Evolutionary conservation across 2,888 invertebrate species (phyloP).

Genomic region (Drosophila macrospina): DNA sequence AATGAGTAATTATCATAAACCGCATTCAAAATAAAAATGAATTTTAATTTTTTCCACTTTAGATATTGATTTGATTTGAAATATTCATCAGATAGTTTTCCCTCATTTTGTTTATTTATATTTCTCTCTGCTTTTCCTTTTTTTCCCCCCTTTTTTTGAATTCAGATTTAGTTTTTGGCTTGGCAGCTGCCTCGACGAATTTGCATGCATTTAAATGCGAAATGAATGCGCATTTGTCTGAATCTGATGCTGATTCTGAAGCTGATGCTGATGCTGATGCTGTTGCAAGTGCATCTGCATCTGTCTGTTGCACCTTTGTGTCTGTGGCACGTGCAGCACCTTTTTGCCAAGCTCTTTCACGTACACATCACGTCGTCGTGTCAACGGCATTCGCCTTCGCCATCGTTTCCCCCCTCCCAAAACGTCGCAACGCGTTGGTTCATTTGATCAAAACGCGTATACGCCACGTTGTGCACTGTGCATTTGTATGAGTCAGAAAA

Average conservation of each 20-base stretch:
- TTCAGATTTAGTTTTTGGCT: slow-evolving; percentile 10
- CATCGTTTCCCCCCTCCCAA: neutral
- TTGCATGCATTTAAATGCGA: slow-evolving; percentile 37
- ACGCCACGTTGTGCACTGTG: slow-evolving; percentile 49
- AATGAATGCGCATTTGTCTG: slow-evolving; percentile 45
- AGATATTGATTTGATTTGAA: slow-evolving; percentile 13
- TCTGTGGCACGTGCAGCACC: slow-evolving; percentile 28
- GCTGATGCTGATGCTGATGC: slow-evolving; percentile 15
- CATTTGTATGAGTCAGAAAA: slow-evolving; percentile 23
- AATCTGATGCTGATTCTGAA: slow-evolving; percentile 6
- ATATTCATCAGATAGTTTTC: slow-evolving; percentile 24
- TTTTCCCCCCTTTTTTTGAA: neutral
- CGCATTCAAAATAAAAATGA: slow-evolving; percentile 18
- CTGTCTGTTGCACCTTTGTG: slow-evolving; percentile 44
- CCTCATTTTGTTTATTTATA: slow-evolving; percentile 6
- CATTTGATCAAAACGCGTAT: slow-evolving; percentile 64
- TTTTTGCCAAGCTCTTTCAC: slow-evolving; percentile 14
- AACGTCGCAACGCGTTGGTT: slow-evolving; percentile 41
- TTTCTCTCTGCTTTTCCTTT: neutral
- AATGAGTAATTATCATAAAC: slow-evolving; percentile 18
- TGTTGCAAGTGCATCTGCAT: slow-evolving; percentile 39
- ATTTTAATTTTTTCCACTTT: neutral
- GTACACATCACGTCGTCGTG: slow-evolving; percentile 38
- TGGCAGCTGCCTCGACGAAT: slow-evolving; percentile 15
- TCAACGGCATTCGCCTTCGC: slow-evolving; percentile 44